These are phyloP conservation scores for Pituophis catenifer DNA, from an alignment of 2,113 vertebrate genomes.

Conservation along the genomic window DNA sequence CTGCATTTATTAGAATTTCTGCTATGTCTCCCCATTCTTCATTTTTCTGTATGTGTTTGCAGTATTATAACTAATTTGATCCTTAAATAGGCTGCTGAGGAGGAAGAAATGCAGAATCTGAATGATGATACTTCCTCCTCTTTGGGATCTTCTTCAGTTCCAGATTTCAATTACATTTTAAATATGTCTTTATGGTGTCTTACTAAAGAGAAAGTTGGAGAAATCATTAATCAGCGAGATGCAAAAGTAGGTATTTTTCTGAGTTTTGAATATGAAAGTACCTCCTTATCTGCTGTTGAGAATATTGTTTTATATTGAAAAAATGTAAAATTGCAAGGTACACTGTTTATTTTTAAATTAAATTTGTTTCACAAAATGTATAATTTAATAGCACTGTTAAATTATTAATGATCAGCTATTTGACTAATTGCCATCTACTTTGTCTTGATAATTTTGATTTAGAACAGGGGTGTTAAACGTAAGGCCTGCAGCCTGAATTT, in stretches of 20 bases:
- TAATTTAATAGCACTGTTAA: background rate
- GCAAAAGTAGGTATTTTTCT: constrained; percentile 79
- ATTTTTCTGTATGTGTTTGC: background rate
- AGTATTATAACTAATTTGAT: constrained; percentile 51
- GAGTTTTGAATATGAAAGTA: constrained; percentile 21
- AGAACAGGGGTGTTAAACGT: too few relatives aligned
- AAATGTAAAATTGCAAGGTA: constrained; percentile 25
- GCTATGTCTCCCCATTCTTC: too few relatives aligned
- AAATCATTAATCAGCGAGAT: constrained; percentile 93
- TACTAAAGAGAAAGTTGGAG: constrained; percentile 96
- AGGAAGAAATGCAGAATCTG: constrained; percentile 79
- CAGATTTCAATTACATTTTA: constrained; percentile 98
- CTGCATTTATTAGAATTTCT: too few relatives aligned
- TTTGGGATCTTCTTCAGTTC: constrained; percentile 85
- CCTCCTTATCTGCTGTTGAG: constrained; percentile 8
- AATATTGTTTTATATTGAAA: constrained; percentile 44
- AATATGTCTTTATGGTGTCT: constrained; percentile 98
- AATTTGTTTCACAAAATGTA: constrained; percentile 12
- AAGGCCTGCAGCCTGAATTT: too few relatives aligned
- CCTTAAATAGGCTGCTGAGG: constrained; percentile 80
- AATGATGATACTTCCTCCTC: constrained; percentile 87
- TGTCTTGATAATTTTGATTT: too few relatives aligned
- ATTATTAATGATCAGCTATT: too few relatives aligned
- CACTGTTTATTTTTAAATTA: background rate
- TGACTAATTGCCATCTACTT: too few relatives aligned